These are phyloP conservation scores for Phragmatobia fuliginosa DNA, from an alignment of 2,888 invertebrate genomes.

Conservation along the genomic window DNA sequence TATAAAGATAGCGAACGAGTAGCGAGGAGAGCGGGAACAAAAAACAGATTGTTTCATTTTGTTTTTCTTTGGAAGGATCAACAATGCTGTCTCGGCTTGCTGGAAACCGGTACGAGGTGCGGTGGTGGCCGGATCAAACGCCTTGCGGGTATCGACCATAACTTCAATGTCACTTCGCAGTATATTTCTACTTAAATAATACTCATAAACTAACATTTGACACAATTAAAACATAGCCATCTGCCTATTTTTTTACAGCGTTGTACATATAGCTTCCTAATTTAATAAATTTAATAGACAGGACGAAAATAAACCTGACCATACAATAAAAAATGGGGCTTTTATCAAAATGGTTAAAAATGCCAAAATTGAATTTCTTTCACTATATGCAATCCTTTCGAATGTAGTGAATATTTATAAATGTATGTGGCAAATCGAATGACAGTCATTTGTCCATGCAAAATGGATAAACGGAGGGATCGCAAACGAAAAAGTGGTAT, in stretches of 20 bases:
- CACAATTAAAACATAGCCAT: slow-evolving; percentile 1
- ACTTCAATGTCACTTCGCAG: slow-evolving; percentile 65
- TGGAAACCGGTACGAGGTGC: slow-evolving; percentile 79
- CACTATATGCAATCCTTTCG: slow-evolving; percentile 20
- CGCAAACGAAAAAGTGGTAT: slow-evolving; percentile 64
- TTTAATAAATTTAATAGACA: neutral
- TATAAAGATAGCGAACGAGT: slow-evolving; percentile 56
- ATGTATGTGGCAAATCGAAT: slow-evolving; percentile 43
- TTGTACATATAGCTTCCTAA: neutral
- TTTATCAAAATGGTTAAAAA: neutral
- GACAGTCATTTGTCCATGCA: slow-evolving; percentile 64
- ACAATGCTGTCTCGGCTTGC: slow-evolving; percentile 77
- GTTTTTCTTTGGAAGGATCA: slow-evolving; percentile 80
- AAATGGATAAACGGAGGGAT: slow-evolving; percentile 67
- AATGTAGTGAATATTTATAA: slow-evolving; percentile 31
- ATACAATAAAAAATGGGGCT: neutral
- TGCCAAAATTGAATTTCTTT: neutral
- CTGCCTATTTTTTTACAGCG: neutral
- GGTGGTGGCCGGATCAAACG: slow-evolving; percentile 70
- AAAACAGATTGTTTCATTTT: slow-evolving; percentile 79
- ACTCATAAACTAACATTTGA: slow-evolving; percentile 22
- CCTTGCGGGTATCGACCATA: slow-evolving; percentile 72
- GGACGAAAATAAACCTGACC: neutral
- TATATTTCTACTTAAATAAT: slow-evolving; percentile 47
- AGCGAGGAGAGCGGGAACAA: slow-evolving; percentile 58